Base-by-base conservation (phyloP, 2,797 vertebrate species). In the Cyprinella venusta region DNA sequence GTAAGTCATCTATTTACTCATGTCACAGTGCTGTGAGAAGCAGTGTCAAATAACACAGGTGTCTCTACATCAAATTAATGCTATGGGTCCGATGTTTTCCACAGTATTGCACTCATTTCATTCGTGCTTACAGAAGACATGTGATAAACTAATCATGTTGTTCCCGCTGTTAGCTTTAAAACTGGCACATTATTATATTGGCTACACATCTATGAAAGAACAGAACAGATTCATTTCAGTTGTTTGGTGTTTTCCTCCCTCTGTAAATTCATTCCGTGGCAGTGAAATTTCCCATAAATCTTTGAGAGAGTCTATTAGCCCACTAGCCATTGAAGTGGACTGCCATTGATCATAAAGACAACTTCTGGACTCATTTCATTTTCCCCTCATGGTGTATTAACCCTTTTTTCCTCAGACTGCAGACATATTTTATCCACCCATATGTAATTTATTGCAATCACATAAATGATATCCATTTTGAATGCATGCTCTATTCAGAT, bases 281-380 rank as follows among this genome's bases (percentile, higher is more conserved):
- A 36, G 67, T 76, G 81, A 88, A 50, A 70, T 86, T 87, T 81
- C 69, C 42, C 75, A 91, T 90, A 89, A 40, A 59, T 92, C 88
- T 88, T 79, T 10, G 61, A 52, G 48, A 30, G 45, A 59, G 75
- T 91, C 84, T 87, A 88, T 90, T 90, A 89, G 83, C 85, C 85
- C 79, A 76, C 72, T 59, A 71, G 81, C 85, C 79, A 84, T 80
- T 85, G 84, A 79, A 13, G 38, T 42, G 33, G 24, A 77, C 16
- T 59, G 82, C 76, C 88, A 90, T 91, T 91, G 68, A 83, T 90
- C 87, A 91, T 10, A 12, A 26, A 90, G 80, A 87, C 26, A 81
- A 86, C 61, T 79, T 75, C 79, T 61, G 79, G 56, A 24, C 81
- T 72, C 16, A 2, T 52, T 33, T 72, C 18, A 50, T 33, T 72